A percentile compares a stretch with the other conserved stretches of the same genome.
phyloP scores from a whole-genome alignment of 2,888 invertebrate species.

The Oscheius sp. region DNA sequence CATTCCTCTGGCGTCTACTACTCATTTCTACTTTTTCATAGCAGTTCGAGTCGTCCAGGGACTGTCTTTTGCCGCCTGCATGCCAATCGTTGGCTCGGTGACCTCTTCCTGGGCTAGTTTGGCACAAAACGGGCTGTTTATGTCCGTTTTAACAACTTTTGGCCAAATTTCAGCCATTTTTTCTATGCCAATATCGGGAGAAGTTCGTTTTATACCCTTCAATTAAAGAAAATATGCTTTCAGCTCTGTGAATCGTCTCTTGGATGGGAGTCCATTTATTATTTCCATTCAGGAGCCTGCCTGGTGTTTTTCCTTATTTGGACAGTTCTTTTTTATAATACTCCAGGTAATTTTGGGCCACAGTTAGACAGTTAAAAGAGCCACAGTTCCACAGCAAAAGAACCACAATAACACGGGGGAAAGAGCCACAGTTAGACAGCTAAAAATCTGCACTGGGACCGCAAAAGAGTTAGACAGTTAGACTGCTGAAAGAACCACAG shows the following conservation, averaged over 20 bases:
- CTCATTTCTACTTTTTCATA: constrained; percentile 45
- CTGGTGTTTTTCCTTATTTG: constrained; percentile 59
- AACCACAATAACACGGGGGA: too few relatives aligned
- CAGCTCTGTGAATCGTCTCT: constrained; percentile 61
- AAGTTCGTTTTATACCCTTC: constrained; percentile 31
- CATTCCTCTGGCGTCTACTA: constrained; percentile 48
- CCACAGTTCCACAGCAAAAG: too few relatives aligned
- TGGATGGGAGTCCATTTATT: constrained; percentile 71
- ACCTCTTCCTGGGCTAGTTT: constrained; percentile 57
- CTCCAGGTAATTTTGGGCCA: constrained; percentile 49
- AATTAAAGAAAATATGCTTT: background rate
- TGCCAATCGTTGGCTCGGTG: constrained; percentile 54
- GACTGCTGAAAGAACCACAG: too few relatives aligned
- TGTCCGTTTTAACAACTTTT: constrained; percentile 54
- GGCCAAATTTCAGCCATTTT: constrained; percentile 55
- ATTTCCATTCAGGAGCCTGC: constrained; percentile 64
- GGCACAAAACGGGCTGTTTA: constrained; percentile 52
- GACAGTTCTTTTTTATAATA: constrained; percentile 50
- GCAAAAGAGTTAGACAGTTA: too few relatives aligned
- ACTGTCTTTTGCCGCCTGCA: constrained; percentile 48
- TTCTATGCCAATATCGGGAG: constrained; percentile 61
- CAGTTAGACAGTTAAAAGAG: too few relatives aligned
- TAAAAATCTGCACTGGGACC: too few relatives aligned
- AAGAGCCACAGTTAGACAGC: too few relatives aligned
- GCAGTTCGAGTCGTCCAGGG: constrained; percentile 54